phyloP scores from a whole-genome alignment of 1,140 invertebrate genomes.

The Parasteatoda tepidariorum region DNA sequence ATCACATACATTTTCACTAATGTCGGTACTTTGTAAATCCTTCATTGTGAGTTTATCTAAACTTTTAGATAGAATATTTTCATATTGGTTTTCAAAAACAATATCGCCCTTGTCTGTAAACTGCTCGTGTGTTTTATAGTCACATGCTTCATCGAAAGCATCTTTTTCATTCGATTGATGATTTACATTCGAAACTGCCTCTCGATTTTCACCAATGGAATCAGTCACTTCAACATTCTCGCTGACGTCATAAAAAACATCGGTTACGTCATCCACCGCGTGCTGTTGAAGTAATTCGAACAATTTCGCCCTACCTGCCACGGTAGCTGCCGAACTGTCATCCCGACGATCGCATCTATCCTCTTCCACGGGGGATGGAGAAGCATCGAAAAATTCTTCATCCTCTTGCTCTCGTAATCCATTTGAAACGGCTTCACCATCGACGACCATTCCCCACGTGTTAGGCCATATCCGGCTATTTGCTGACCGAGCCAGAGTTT shows the following conservation, averaged over 20 bases:
- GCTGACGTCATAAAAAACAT: constrained; percentile 56
- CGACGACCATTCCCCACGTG: neutral
- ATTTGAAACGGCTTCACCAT: neutral
- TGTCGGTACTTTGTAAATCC: too few species aligned
- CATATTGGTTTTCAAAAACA: too few species aligned
- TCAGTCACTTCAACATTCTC: constrained; percentile 13
- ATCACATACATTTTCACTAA: too few species aligned
- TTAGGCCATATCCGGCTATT: constrained; percentile 79
- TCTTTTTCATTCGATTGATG: neutral
- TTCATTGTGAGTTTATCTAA: too few species aligned
- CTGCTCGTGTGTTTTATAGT: too few species aligned
- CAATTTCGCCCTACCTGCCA: constrained; percentile 15
- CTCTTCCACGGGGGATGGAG: constrained; percentile 9
- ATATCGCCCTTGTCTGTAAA: too few species aligned
- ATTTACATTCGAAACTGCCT: neutral
- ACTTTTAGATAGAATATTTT: too few species aligned
- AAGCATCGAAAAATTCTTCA: constrained; percentile 49
- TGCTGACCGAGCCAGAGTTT: constrained; percentile 81
- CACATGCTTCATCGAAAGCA: too few species aligned
- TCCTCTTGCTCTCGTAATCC: constrained; percentile 9
- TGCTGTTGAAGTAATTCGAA: constrained; percentile 44
- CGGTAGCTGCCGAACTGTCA: constrained; percentile 7
- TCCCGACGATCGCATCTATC: neutral
- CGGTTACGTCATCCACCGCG: constrained; percentile 38
- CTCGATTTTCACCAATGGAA: neutral